Evolutionary conservation across 2,888 invertebrate genomes (phyloP), one percentile per base, ranked within the genome.

Genomic region (Hypsopygia costalis): DNA sequence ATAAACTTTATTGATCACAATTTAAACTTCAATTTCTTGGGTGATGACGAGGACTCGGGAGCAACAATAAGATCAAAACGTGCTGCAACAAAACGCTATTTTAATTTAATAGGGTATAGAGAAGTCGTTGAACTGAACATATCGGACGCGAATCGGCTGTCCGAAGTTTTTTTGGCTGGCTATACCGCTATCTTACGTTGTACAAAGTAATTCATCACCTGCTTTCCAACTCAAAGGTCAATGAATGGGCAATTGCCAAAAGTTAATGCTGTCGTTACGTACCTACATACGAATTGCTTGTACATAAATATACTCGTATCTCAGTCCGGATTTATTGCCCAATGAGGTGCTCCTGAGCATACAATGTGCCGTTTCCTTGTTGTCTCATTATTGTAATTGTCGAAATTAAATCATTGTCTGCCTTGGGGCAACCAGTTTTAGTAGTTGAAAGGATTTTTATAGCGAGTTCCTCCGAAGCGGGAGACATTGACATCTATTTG

Each of bases 81-180:
- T 64, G 53, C 55, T 58, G 53, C 55, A 61, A 68, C 65, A 66
- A 69, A 75, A 72, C 63, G 61, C 62, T 64, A 69, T 71, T 77
- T 78, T 73, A 62, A 73, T 76, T 75, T 74, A 69, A 69, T 70
- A 69, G 67, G 64, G 62, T 62, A 54, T 36, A 55, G 48, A 54
- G 47, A 51, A 58, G 68, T 77, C 73, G 60, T 62, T 69, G 71
- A 70, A 64, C 76, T 57, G 51, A 45, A 53, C 46, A 61, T 58
- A 68, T 69, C 56, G 51, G 52, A 49, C 49, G 55, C 43, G 51
- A 58, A 63, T 68, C 58, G 60, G 62, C 58, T 57, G 58, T 51
- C 52, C 54, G 51, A 62, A 55, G 48, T 60, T 65, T 72, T 71
- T 71, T 76, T 70, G 58, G 51, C 51, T 55, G 51, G 43, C 43